Conservation (phyloP, 2,113 vertebrate species). For the Etheostoma cragini region DNA sequence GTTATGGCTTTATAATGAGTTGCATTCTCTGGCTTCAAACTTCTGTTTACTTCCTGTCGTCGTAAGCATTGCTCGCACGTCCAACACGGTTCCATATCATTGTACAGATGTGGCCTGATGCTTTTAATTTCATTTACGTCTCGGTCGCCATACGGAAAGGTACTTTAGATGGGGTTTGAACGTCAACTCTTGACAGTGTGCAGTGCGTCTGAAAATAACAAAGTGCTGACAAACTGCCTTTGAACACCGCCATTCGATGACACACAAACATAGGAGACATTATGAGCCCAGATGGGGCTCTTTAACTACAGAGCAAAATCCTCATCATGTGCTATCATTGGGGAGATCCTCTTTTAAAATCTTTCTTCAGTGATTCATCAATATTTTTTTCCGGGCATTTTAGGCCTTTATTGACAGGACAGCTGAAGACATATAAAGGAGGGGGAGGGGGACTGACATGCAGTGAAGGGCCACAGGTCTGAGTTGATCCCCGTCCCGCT, state of each 20-base stretch:
- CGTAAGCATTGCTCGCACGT: slow-evolving; percentile 1
- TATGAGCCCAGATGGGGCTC: not conserved
- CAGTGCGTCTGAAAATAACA: not conserved
- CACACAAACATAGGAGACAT: not conserved
- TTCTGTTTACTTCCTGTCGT: slow-evolving; percentile 27
- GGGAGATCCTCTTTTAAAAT: not conserved
- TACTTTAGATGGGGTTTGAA: slow-evolving; percentile 19
- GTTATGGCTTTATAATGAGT: slow-evolving; percentile 34
- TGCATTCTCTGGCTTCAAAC: slow-evolving; percentile 4
- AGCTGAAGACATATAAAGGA: too few relatives aligned
- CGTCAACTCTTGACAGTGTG: slow-evolving; percentile 4
- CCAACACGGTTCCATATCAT: slow-evolving; percentile 10
- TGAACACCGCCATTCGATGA: not conserved
- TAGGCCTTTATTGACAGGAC: too few relatives aligned
- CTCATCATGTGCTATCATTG: not conserved
- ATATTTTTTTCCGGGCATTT: not conserved
- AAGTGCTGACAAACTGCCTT: slow-evolving; percentile 28
- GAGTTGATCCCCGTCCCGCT: too few relatives aligned
- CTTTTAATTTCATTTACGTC: slow-evolving; percentile 15
- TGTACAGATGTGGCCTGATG: slow-evolving; percentile 18
- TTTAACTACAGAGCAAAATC: not conserved
- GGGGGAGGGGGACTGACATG: too few relatives aligned
- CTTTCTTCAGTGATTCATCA: not conserved
- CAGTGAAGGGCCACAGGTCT: too few relatives aligned
- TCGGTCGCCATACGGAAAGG: not conserved